These are phyloP conservation scores for Neria commutata DNA, from an alignment of 2,888 invertebrate species.

Conservation along the genomic window DNA sequence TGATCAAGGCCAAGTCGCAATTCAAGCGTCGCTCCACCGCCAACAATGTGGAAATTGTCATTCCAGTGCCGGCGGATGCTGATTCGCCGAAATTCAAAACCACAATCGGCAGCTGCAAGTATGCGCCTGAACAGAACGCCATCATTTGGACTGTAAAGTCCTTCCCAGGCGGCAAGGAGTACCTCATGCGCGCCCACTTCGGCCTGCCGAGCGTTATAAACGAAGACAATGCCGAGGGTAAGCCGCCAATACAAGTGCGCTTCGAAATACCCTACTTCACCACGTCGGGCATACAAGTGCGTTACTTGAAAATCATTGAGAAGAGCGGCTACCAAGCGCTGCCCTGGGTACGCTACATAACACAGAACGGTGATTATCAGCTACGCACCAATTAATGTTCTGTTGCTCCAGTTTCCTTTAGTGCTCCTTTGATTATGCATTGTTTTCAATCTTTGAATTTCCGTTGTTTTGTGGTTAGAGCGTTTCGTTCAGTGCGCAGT, in stretches of 20 bases:
- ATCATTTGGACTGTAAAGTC: slow-evolving; percentile 98
- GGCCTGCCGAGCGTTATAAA: slow-evolving; percentile 94
- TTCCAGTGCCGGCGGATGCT: slow-evolving; percentile 95
- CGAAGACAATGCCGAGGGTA: slow-evolving; percentile 88
- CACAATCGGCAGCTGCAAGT: slow-evolving; percentile 95
- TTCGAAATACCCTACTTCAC: slow-evolving; percentile 99
- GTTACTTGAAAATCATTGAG: slow-evolving; percentile 78
- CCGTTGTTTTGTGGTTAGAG: not conserved
- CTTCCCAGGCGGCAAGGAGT: slow-evolving; percentile 98
- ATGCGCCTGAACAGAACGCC: slow-evolving; percentile 95
- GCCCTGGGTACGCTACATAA: slow-evolving; percentile 99
- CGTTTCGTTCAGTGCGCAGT: not conserved
- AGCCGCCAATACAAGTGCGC: slow-evolving; percentile 97
- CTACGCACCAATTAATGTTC: slow-evolving; percentile 82
- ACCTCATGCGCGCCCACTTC: slow-evolving; percentile 97
- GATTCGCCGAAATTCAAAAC: slow-evolving; percentile 99
- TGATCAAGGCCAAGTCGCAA: slow-evolving; percentile 99
- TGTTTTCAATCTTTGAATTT: not conserved
- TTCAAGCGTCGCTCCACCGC: slow-evolving; percentile 97
- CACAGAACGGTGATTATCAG: slow-evolving; percentile 98
- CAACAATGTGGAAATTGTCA: slow-evolving; percentile 97
- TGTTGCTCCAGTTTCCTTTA: not conserved
- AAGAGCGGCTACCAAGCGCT: slow-evolving; percentile 98
- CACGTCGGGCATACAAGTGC: slow-evolving; percentile 96
- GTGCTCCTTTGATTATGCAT: not conserved